These are phyloP conservation scores for Phalacrocorax brasilianus DNA, from an alignment of 2,113 vertebrate genomes.

Conservation along the genomic window DNA sequence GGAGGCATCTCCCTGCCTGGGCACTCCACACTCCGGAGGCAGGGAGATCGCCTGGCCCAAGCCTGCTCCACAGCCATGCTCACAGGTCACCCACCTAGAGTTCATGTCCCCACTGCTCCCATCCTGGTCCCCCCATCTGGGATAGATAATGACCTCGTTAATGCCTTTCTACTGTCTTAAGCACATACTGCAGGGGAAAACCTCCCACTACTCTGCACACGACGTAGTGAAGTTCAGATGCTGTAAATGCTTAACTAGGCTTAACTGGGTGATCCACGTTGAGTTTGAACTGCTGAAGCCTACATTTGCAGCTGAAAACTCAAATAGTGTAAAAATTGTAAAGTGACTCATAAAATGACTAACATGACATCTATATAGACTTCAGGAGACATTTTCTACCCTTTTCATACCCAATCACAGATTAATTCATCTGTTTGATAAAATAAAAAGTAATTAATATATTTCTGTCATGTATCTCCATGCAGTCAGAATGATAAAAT, in stretches of 20 bases:
- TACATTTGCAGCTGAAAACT: neutral
- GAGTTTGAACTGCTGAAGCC: neutral
- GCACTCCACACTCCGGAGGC: rapidly evolving
- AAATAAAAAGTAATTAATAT: slow-evolving; percentile 66
- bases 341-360: slow-evolving; percentile 21
- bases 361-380: slow-evolving; percentile 16
- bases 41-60: neutral
- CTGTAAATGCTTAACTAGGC: neutral
- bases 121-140: neutral
- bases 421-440: slow-evolving; percentile 61
- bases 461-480: slow-evolving; percentile 55
- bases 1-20: neutral
- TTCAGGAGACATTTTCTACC: slow-evolving; percentile 35
- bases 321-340: slow-evolving; percentile 18
- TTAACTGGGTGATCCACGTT: neutral
- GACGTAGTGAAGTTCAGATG: neutral
- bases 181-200: neutral
- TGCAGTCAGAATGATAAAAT: slow-evolving; percentile 58
- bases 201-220: neutral
- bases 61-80: neutral
- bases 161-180: neutral
- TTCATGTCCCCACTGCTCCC: neutral
- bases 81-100: neutral
- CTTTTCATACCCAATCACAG: slow-evolving; percentile 31
- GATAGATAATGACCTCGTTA: neutral